Evolutionary conservation across 2,797 vertebrate genomes (phyloP), one percentile per base, ranked within the genome.

Genomic region (Megalops cyprinoides): DNA sequence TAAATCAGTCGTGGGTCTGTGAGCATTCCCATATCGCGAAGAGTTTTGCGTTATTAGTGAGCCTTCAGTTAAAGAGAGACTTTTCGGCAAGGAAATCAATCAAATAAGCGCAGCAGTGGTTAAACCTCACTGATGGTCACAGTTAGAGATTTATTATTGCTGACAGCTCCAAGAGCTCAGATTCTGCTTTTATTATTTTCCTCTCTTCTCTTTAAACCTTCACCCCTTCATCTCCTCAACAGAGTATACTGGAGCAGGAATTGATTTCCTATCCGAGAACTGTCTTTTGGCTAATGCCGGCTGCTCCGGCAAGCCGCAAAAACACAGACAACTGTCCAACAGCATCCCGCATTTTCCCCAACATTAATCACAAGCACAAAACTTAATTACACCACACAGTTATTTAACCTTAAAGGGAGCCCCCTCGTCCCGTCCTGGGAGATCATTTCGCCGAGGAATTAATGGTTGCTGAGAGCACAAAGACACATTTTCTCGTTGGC

Each of bases 401-500:
- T 85, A 79, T 86, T 86, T 89, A 87, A 88, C 88, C 84, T 89
- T 87, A 86, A 86, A 85, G 86, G 83, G 28, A n/a, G 73, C 62
- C 60, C 73, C 73, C 58, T 62, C 58, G 51, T 15, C 28, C 85
- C 77, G 77, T 85, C 78, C 86, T 82, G 79, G 84, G 58, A 85
- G 84, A 82, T 82, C 74, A 77, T 83, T 85, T 84, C 81, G 74
- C 81, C 62, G 55, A 79, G 82, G 79, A 75, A 62, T 85, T 84
- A 81, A 80, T 84, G 86, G 77, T 62, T 80, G 80, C 76, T 18
- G 62, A 81, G 82, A 79, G 73, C 78, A 78, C 69, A 39, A 79
- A 83, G 74, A 74, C 74, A 31, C 78, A 56, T 80, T 78, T 80
- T 80, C 49, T 34, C 44, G 65, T 79, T 76, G 85, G 60, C 81